A percentile compares a stretch with the other conserved stretches of the same genome.
Conservation (phyloP, 1,140 invertebrate genomes). For the Oscheius sp. region DNA sequence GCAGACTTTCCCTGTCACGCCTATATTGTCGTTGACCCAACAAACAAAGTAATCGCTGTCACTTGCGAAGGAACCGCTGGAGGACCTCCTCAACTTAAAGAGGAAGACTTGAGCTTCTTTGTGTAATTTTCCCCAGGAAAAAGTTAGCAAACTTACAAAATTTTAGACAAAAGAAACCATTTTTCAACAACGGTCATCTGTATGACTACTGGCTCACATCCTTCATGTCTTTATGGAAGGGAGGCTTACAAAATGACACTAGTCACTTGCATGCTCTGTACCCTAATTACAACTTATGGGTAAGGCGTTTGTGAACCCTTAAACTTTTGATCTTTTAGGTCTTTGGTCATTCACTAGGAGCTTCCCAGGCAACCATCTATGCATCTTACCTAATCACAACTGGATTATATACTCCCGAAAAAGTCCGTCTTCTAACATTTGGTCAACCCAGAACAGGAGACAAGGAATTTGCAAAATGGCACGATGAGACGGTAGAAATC, state of each 20-base stretch:
- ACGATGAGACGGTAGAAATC: slow-evolving; percentile 23
- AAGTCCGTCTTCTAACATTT: slow-evolving; percentile 36
- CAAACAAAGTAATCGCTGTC: slow-evolving; percentile 8
- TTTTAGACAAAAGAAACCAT: slow-evolving; percentile 23
- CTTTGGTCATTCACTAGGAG: slow-evolving; percentile 38
- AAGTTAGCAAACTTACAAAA: neutral
- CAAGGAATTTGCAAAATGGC: slow-evolving; percentile 29
- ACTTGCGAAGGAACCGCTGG: slow-evolving; percentile 23
- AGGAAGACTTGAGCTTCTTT: slow-evolving; percentile 17
- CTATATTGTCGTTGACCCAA: slow-evolving; percentile 14
- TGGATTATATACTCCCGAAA: slow-evolving; percentile 27
- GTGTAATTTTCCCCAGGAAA: neutral
- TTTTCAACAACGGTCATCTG: slow-evolving; percentile 31
- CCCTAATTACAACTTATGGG: slow-evolving; percentile 41
- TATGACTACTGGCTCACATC: slow-evolving; percentile 39
- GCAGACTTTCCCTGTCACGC: slow-evolving; percentile 17
- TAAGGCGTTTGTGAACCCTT: neutral
- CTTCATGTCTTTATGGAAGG: slow-evolving; percentile 34
- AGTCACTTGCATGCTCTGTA: slow-evolving; percentile 22
- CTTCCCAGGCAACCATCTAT: slow-evolving; percentile 30
- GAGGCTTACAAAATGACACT: slow-evolving; percentile 10
- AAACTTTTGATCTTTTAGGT: neutral
- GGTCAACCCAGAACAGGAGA: slow-evolving; percentile 41
- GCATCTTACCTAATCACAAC: slow-evolving; percentile 30
- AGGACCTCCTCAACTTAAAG: neutral